Conservation (phyloP, 2,113 vertebrate genomes). For the Condylura cristata region DNA sequence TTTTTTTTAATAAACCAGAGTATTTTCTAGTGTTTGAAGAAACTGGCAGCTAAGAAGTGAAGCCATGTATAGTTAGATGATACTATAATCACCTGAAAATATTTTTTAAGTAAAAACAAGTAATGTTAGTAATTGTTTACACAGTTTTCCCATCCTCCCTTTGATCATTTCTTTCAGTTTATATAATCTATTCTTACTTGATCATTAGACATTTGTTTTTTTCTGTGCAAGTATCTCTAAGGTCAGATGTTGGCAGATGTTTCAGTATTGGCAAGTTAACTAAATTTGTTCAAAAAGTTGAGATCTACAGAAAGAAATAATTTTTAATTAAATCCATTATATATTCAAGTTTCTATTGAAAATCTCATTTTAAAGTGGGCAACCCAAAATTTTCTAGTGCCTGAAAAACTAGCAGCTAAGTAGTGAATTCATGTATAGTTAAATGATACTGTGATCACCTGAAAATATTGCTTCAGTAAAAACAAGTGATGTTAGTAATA, state of each 20-base stretch:
- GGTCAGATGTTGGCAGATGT: neutral
- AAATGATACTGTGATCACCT: too few relatives aligned
- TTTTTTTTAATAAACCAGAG: neutral
- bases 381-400: neutral
- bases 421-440: too few relatives aligned
- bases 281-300: neutral
- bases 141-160: neutral
- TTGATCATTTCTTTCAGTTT: neutral
- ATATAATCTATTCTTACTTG: neutral
- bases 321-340: neutral
- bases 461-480: too few relatives aligned
- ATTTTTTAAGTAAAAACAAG: neutral
- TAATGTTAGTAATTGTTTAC: neutral
- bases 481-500: too few relatives aligned
- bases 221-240: neutral
- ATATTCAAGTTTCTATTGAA: neutral
- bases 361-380: neutral
- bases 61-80: neutral
- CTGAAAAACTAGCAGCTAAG: too few relatives aligned
- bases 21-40: neutral
- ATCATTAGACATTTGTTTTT: neutral
- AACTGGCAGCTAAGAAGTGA: neutral
- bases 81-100: neutral
- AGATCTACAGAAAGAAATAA: neutral
- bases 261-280: neutral